These are phyloP conservation scores for Podabrus alpinus DNA, from an alignment of 2,888 invertebrate genomes.

Conservation along the genomic window DNA sequence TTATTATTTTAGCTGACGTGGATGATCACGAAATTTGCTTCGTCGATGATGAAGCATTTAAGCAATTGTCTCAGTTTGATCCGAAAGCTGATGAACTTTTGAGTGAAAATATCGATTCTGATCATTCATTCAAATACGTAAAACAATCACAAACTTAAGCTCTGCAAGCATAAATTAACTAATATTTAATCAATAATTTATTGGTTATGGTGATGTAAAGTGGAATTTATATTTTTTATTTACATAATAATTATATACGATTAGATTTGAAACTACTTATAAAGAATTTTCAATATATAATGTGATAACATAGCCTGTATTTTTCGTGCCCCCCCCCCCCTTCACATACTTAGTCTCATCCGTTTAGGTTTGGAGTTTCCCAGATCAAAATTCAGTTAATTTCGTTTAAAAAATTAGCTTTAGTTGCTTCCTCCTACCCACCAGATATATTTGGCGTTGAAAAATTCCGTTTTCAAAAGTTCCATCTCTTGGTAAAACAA, in stretches of 20 bases:
- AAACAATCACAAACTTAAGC: background rate
- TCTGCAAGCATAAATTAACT: background rate
- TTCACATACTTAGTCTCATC: no score
- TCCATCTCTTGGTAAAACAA: no score
- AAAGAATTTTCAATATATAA: background rate
- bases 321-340: no score
- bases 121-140: background rate
- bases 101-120: slow-evolving; percentile 62
- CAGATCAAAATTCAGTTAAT: no score
- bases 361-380: no score
- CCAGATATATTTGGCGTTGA: no score
- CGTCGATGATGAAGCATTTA: slow-evolving; percentile 94
- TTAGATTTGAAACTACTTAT: background rate
- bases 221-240: background rate
- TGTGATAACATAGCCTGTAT: background rate
- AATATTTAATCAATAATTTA: background rate
- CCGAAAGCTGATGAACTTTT: slow-evolving; percentile 79
- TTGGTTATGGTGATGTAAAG: background rate
- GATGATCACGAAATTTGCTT: slow-evolving; percentile 98
- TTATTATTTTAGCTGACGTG: slow-evolving; percentile 95
- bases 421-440: no score
- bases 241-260: background rate
- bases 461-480: no score
- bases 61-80: slow-evolving; percentile 84
- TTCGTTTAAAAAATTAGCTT: no score